A percentile compares a stretch with the other conserved stretches of the same genome.
Evolutionary conservation across 2,888 invertebrate species (phyloP).

Genomic region (Rhagophthalmus giganteus): DNA sequence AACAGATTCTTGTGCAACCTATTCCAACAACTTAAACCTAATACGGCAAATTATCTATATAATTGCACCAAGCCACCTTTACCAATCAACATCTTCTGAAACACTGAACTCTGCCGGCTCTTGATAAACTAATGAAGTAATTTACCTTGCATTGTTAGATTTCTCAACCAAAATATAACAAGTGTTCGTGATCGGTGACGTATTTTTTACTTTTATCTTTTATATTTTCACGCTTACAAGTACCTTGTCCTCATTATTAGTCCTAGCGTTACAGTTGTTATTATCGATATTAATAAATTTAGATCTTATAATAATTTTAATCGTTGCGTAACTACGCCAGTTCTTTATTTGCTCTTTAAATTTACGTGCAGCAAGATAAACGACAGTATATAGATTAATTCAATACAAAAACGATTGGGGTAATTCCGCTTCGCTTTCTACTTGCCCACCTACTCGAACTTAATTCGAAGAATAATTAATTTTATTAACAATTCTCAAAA

Average conservation of each 20-base stretch:
- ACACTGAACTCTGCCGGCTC: slow-evolving; percentile 1
- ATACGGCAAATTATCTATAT: slow-evolving; percentile 2
- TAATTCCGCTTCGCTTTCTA: too few species aligned
- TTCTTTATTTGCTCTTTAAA: too few species aligned
- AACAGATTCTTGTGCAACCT: slow-evolving; percentile 2
- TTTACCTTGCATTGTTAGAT: slow-evolving; percentile 17
- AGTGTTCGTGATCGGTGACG: slow-evolving; percentile 1
- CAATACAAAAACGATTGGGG: too few species aligned
- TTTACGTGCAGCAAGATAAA: too few species aligned
- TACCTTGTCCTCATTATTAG: slow-evolving; percentile 8
- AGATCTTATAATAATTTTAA: too few species aligned
- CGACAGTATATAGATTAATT: too few species aligned
- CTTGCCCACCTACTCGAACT: too few species aligned
- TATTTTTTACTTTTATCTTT: slow-evolving; percentile 4
- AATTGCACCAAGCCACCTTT: slow-evolving; percentile 9
- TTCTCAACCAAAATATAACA: slow-evolving; percentile 6
- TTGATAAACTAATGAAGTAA: slow-evolving; percentile 16
- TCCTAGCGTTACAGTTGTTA: neutral
- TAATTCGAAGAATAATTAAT: too few species aligned
- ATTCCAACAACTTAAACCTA: slow-evolving; percentile 1
- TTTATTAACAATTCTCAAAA: too few species aligned
- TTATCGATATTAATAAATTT: too few species aligned
- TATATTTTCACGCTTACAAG: slow-evolving; percentile 11
- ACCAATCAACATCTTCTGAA: slow-evolving; percentile 3
- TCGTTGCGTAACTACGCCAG: too few species aligned